Evolutionary conservation across 1,140 invertebrate species (phyloP), one percentile per base, ranked within the genome.

Genomic region (Ephestia elutella): DNA sequence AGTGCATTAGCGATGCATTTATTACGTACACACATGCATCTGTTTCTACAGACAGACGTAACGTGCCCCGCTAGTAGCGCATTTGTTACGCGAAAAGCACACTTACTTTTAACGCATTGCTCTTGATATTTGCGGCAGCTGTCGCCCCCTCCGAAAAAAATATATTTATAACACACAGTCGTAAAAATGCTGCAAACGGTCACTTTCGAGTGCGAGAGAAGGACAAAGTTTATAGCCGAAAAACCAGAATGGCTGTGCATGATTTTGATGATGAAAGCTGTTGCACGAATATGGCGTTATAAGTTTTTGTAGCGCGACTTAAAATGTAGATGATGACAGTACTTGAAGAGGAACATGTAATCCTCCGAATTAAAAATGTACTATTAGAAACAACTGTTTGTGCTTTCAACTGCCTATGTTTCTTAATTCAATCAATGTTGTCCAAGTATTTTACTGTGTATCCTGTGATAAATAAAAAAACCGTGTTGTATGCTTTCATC

Each of bases 241-340:
- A 65, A 62, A 56, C 60, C 54, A 59, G 57, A 62, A 21, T 51
- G 53, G 38, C 19, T 50, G 18, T 13, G 9, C 7, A 50, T 17
- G 49, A 20, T 53, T 62, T 65, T 60, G 49, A 49, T 61, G 48
- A 51, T 57, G 56, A 65, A 64, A 64, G 62, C 54, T 59, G 62
- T 57, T 59, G 49, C 32, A 11, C 15, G 53, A 54, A 54, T 35
- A 54, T 35, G 30, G 53, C 21, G 54, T 30, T 38, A 18, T 19
- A 18, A 51, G n/a, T 28, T 35, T 48, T 51, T 44, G 38, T 44
- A 15, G 13, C n/a, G n/a, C 10, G n/a, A n/a, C 15, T 5, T 44
- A 44, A 44, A 44, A 44, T 15, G 30, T 32, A 11, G 3, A 5
- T 9, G 9, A 11, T 32, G 21, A 5, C 9, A 7, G 3, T 32